phyloP scores from a whole-genome alignment of 2,113 vertebrate species.

The Pluvianellus socialis region DNA sequence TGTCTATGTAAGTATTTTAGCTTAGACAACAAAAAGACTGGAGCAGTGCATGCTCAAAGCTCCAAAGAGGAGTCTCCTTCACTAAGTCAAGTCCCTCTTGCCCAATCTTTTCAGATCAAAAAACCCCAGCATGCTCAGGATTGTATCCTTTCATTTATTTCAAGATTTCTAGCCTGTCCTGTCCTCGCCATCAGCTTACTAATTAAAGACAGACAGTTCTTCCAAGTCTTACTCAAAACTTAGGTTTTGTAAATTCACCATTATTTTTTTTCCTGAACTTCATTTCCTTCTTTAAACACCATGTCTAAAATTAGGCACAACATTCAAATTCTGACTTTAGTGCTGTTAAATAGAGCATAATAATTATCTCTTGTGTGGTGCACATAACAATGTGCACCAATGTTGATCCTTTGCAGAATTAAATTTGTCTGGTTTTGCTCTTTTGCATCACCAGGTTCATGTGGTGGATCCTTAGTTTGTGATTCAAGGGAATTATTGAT shows the following conservation, averaged over 20 bases:
- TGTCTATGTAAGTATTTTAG: neutral
- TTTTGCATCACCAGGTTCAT: neutral
- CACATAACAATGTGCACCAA: too few relatives aligned
- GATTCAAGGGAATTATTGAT: neutral
- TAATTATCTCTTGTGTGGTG: neutral
- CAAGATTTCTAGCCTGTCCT: neutral
- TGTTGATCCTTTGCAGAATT: neutral
- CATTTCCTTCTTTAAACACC: neutral
- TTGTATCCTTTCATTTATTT: neutral
- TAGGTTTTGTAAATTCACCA: neutral
- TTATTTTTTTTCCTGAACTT: neutral
- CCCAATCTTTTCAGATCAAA: neutral
- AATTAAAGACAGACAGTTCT: neutral
- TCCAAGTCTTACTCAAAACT: neutral
- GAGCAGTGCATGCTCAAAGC: neutral
- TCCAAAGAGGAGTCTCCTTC: neutral
- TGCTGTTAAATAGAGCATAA: slow-evolving; percentile 22
- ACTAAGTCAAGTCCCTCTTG: neutral
- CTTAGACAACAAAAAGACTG: neutral
- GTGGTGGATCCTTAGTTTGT: neutral
- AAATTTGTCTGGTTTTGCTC: neutral
- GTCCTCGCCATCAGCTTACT: neutral
- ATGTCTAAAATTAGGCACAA: neutral
- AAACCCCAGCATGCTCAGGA: neutral
- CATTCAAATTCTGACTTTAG: neutral